Conservation (phyloP, 92 coral and sea anemone species). For the Pocillopora grandis region DNA sequence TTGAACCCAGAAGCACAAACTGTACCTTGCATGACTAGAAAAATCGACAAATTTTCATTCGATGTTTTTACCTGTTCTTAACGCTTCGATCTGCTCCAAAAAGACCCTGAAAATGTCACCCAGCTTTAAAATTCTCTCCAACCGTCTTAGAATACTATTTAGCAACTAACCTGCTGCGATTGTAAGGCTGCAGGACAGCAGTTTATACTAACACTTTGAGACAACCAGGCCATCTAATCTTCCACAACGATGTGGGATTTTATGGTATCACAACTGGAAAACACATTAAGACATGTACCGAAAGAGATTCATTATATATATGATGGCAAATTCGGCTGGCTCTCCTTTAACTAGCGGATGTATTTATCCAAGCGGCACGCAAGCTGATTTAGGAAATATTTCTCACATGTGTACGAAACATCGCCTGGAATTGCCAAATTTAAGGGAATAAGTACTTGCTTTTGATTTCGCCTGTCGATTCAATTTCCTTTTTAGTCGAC, state of each 20-base stretch:
- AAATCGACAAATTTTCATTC: slow-evolving; percentile 7
- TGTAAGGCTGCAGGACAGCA: slow-evolving; percentile 29
- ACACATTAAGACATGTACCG: slow-evolving; percentile 46
- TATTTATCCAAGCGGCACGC: slow-evolving; percentile 45
- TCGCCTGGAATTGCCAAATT: slow-evolving; percentile 23
- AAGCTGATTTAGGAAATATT: slow-evolving; percentile 38
- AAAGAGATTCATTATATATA: slow-evolving; percentile 48
- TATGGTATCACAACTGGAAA: slow-evolving; percentile 44
- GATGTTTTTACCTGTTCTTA: background rate
- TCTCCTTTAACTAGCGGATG: slow-evolving; percentile 41
- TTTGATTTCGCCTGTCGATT: background rate
- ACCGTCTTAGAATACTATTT: no score
- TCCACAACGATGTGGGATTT: slow-evolving; percentile 33
- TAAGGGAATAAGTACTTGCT: slow-evolving; percentile 5
- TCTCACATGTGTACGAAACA: slow-evolving; percentile 36
- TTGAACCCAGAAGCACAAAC: background rate
- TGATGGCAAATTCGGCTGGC: slow-evolving; percentile 48
- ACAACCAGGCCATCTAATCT: slow-evolving; percentile 35
- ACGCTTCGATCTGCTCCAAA: background rate
- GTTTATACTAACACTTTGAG: slow-evolving; percentile 43
- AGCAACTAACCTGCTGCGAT: background rate
- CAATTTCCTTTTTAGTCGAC: slow-evolving; percentile 16
- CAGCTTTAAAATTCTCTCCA: background rate
- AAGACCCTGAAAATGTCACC: slow-evolving; percentile 4
- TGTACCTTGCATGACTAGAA: background rate